Conservation (phyloP, 2,113 vertebrate genomes). For the Hydrochoerus hydrochaeris region DNA sequence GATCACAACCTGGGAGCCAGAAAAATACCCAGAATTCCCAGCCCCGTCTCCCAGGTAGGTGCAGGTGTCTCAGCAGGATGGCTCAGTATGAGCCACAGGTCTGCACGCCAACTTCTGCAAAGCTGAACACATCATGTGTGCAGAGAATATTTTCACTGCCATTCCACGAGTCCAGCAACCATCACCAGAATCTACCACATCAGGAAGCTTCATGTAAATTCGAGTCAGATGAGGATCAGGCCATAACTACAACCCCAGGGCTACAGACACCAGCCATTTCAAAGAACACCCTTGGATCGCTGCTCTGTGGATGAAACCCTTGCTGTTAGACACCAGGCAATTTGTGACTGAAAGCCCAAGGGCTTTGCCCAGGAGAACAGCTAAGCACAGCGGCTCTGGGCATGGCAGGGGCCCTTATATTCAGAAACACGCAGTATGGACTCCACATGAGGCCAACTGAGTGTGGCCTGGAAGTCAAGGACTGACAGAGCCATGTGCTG, state of each 20-base stretch:
- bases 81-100: not conserved
- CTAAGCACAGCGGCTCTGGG: no score
- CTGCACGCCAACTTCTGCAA: not conserved
- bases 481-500: not conserved
- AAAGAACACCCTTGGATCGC: not conserved
- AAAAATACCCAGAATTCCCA: not conserved
- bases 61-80: no score
- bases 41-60: not conserved
- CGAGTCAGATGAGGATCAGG: accelerated
- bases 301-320: not conserved
- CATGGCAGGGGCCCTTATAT: no score
- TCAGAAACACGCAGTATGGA: accelerated
- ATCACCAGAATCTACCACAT: not conserved
- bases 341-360: not conserved
- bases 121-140: accelerated
- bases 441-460: not conserved
- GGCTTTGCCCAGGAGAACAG: no score
- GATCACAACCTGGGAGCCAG: not conserved
- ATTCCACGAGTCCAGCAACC: not conserved
- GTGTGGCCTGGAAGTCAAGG: not conserved
- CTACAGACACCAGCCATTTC: not conserved
- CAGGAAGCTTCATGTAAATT: not conserved
- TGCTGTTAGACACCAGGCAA: not conserved
- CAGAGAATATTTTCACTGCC: accelerated
- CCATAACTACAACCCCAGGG: accelerated